Base-by-base conservation (phyloP, 1,140 invertebrate species). In the Pomacea maculata region DNA sequence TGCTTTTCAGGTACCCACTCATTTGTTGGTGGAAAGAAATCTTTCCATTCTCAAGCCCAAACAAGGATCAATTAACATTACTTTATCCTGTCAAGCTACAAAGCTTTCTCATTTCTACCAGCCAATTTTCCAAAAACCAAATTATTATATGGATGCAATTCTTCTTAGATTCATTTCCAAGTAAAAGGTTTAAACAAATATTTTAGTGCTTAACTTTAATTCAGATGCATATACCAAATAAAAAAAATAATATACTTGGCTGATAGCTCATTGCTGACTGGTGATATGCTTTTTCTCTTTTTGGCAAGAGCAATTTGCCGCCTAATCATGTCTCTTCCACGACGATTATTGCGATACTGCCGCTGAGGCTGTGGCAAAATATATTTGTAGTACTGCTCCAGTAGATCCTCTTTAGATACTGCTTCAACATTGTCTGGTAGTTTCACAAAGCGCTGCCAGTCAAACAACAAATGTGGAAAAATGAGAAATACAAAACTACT, bases 311-410 rank as follows among this genome's bases (percentile, higher is more conserved):
- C 19, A 21, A 87, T 81, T 63, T 90, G 89, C 80, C 86, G 87
- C 75, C 85, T 88, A 10, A 86, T 88, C 88, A 90, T 89, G 54
- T 86, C 82, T 71, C 79, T 65, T 15, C 89, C 89, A 75, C 87
- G 76, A 25, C 86, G 67, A 78, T 90, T 90, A 15, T 68, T 57
- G 25, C 86, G 77, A 78, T 90, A 89, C 29, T 86, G 86, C 15
- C 89, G 83, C 80, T 90, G 89, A 61, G 89, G 89, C 21, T 87
- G 75, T 67, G 89, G 89, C 7, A 89, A 79, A 21, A 90, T 82
- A 81, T 87, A 87, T 72, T 83, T 83, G 75, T 88, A 86, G 82
- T 87, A 90, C 12, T 89, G 77, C 45, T 89, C 86, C 19, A 90
- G 83, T 15, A 90, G 80, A 10, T 83, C 83, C 67, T 88, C 84